These are phyloP conservation scores for Lathamus discolor DNA, from an alignment of 2,113 vertebrate genomes.

Conservation along the genomic window DNA sequence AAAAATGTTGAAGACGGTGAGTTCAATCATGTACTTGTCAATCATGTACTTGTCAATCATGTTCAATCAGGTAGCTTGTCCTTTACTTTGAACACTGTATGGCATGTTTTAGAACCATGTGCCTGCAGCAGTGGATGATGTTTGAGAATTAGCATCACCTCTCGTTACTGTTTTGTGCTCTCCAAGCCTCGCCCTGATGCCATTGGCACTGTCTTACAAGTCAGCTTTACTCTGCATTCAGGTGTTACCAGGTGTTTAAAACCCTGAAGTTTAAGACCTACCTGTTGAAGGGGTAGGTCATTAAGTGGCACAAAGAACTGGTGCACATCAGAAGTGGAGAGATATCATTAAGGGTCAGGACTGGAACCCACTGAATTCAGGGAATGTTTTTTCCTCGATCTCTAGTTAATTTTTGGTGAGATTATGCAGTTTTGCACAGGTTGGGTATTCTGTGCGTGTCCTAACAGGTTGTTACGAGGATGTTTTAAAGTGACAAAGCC, in stretches of 20 bases:
- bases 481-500: neutral
- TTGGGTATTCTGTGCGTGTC: neutral
- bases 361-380: neutral
- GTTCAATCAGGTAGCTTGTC: neutral
- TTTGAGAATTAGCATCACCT: neutral
- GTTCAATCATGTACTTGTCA: neutral
- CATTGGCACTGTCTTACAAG: neutral
- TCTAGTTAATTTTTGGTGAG: neutral
- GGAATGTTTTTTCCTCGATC: neutral
- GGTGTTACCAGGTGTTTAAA: neutral
- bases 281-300: neutral
- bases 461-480: neutral
- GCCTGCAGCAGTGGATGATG: neutral
- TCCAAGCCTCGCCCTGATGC: neutral
- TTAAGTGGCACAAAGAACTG: neutral
- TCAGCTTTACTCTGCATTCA: neutral
- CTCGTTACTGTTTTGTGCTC: neutral
- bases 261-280: neutral
- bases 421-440: neutral
- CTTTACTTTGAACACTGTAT: neutral
- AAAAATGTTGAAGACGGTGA: neutral
- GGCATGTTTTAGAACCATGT: neutral
- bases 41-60: neutral
- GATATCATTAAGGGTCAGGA: neutral
- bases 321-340: neutral